Evolutionary conservation across 2,113 vertebrate species (phyloP).

Genomic region (Mus pahari): DNA sequence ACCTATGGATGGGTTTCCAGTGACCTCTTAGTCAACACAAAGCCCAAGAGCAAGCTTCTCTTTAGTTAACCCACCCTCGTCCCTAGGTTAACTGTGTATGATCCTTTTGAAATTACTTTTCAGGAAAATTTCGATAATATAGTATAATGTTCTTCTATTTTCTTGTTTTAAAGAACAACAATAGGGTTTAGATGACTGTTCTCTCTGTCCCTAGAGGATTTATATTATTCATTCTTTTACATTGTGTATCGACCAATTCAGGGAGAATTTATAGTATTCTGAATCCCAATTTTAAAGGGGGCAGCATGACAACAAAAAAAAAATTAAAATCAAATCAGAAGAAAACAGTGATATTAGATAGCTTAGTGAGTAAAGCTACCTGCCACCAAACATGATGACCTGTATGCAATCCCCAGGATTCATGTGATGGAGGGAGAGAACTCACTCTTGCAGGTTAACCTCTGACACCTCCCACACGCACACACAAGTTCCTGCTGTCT

Average conservation of each 20-base stretch:
- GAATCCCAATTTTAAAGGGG: background rate
- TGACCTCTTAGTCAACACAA: background rate
- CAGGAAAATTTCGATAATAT: slow-evolving; percentile 29
- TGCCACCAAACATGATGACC: background rate
- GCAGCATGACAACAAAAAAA: background rate
- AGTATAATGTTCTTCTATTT: background rate
- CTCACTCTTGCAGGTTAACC: too few species aligned
- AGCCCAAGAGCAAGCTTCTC: background rate
- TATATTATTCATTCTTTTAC: slow-evolving; percentile 16
- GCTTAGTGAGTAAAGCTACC: background rate
- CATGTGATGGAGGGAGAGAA: background rate
- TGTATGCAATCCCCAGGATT: background rate
- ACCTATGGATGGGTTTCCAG: background rate
- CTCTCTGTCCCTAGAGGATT: background rate
- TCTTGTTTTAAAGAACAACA: slow-evolving; percentile 42
- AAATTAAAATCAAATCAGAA: slow-evolving; percentile 54
- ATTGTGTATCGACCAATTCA: background rate
- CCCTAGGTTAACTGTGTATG: background rate
- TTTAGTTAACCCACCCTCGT: background rate
- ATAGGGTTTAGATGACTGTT: background rate
- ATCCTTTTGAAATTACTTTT: slow-evolving; percentile 21
- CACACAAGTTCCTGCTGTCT: background rate
- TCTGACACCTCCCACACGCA: background rate
- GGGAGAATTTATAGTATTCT: slow-evolving; percentile 31
- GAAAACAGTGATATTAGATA: background rate